These are phyloP conservation scores for Palythoa heliodiscus DNA, from an alignment of 92 coral and sea anemone genomes.

Conservation along the genomic window DNA sequence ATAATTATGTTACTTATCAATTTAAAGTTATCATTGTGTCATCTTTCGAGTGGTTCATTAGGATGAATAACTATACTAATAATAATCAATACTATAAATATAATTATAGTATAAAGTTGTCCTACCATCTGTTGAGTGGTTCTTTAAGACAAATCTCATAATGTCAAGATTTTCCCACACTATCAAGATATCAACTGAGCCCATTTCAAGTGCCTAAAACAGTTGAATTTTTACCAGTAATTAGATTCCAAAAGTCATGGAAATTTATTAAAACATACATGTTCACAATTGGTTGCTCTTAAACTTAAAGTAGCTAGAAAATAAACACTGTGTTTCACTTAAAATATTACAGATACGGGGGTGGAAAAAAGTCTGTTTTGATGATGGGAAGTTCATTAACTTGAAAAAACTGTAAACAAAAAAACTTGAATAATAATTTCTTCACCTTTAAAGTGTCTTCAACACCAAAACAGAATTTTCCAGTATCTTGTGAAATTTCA, in stretches of 20 bases:
- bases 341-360: background rate
- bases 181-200: conserved; percentile 93
- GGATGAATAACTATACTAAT: no score
- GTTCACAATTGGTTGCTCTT: background rate
- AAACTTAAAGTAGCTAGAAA: background rate
- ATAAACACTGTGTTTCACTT: background rate
- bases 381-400: no score
- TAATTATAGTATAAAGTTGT: no score
- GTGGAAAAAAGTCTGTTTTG: no score
- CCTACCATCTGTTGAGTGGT: conserved; percentile 96
- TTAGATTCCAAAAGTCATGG: background rate
- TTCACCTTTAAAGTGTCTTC: conserved; percentile 93
- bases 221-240: background rate
- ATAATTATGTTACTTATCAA: no score
- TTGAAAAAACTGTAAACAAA: no score
- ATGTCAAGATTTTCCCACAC: conserved; percentile 99
- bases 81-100: no score
- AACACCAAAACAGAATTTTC: conserved; percentile 97
- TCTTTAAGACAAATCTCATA: conserved; percentile 85
- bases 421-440: no score
- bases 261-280: background rate
- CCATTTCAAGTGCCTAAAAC: conserved; percentile 92
- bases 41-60: no score
- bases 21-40: no score
- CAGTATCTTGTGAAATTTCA: conserved; percentile 99